Percentiles rank a stretch among this genome's conserved stretches.
These are phyloP conservation scores for Poecile atricapillus DNA, from an alignment of 2,113 vertebrate species.

Conservation along the genomic window DNA sequence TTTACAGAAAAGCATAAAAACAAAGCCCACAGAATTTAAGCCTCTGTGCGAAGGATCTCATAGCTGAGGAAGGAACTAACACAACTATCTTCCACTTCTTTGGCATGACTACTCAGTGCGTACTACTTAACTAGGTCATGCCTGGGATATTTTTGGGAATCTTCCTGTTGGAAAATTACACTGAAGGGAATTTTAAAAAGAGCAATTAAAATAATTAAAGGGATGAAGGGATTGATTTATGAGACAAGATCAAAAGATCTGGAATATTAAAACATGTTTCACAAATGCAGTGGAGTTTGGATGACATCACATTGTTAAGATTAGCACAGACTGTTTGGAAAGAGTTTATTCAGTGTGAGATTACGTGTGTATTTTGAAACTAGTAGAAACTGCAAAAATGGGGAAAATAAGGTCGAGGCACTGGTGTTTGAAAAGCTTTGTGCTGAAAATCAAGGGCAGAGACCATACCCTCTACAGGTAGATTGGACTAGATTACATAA, in stretches of 20 bases:
- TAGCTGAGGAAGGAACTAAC: background rate
- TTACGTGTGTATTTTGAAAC: background rate
- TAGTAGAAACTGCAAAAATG: background rate
- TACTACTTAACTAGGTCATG: conserved; percentile 18
- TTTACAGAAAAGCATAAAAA: background rate
- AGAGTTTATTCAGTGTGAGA: conserved; percentile 6
- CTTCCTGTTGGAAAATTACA: conserved; percentile 51
- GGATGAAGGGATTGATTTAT: conserved; percentile 51
- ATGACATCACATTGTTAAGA: conserved; percentile 44
- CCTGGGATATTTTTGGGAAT: conserved; percentile 46
- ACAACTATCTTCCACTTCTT: background rate
- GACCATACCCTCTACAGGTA: background rate
- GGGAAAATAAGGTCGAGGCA: background rate
- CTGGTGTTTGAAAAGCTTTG: background rate
- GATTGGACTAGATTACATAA: background rate
- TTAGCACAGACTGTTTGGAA: conserved; percentile 3
- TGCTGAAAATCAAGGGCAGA: background rate
- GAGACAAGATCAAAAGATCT: conserved; percentile 55
- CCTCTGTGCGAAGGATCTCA: background rate
- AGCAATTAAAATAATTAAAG: conserved; percentile 66
- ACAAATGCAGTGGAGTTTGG: conserved; percentile 20
- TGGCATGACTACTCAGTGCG: background rate
- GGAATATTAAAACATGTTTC: conserved; percentile 52
- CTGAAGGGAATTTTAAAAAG: conserved; percentile 31
- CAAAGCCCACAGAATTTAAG: background rate